Evolutionary conservation across 2,113 vertebrate genomes (phyloP), one percentile per base, ranked within the genome.

Genomic region (Varanus komodoensis): DNA sequence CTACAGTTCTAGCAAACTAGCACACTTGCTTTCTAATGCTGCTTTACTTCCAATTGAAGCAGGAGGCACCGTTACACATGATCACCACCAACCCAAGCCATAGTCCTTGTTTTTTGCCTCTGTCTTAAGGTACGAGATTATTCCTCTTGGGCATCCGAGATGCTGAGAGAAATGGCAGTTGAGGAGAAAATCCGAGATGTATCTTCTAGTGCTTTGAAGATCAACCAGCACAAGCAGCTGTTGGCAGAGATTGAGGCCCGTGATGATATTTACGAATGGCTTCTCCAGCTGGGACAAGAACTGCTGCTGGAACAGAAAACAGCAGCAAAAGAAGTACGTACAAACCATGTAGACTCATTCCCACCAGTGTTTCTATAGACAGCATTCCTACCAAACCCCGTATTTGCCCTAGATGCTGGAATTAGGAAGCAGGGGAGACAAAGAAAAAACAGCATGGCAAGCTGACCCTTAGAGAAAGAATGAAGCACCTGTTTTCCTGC

Each of bases 201-300:
- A 77, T 93, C 96, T n/a, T 97, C 97, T 0, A 96, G 96, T 50
- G 96, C 94, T 61, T 95, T 98, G 67, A 97, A 97, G 89, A 96
- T 98, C 67, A 96, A 94, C 1, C 95, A 97, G 87, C 98, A 99
- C 84, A 98, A 97, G 54, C 97, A 98, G 91, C 97, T 99, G 3
- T 96, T 96, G 96, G 96, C 97, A 1, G 96, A 98, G 95, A 98
- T 98, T 19, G 96, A 98, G 87, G 97, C 97, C 57, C 92, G 93
- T 25, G 97, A 98, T 86, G 96, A 98, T 86, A 97, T 96, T 4
- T 97, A 97, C 57, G 94, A 93, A 6, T 96, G 69, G 2, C 95
- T 97, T 0, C 1, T 96, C 83, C 94, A 95, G 92, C 90, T 98
- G 78, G 98, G 98, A 15, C 95, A 98, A 87, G 95, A 96, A 69